Conservation (phyloP, 1,140 invertebrate species). For the Camponotus pennsylvanicus region DNA sequence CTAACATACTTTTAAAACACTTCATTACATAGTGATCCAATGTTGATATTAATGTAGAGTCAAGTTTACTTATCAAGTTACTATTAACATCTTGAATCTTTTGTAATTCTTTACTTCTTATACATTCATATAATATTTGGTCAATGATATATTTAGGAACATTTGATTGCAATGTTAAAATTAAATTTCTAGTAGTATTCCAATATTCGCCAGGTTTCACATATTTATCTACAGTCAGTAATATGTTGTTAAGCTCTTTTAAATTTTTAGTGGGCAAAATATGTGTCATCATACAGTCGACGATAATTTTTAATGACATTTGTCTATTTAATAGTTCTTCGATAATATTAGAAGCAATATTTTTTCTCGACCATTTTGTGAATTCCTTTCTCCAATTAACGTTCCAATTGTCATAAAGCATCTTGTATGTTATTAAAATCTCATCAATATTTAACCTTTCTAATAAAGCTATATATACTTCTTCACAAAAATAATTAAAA, state of each 20-base stretch:
- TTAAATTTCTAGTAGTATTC: conserved; percentile 22
- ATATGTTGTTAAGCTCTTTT: neutral
- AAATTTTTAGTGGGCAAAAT: neutral
- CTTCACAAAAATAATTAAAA: neutral
- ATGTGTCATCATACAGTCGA: neutral
- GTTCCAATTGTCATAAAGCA: neutral
- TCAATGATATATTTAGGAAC: neutral
- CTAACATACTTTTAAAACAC: conserved; percentile 34
- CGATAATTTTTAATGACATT: neutral
- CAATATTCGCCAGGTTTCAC: conserved; percentile 42
- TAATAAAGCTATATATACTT: neutral
- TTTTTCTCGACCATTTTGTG: neutral
- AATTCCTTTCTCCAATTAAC: neutral
- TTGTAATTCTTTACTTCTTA: neutral
- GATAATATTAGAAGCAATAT: neutral
- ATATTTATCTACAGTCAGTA: neutral
- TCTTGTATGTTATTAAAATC: conserved; percentile 28
- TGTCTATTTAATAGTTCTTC: neutral
- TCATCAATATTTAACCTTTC: neutral
- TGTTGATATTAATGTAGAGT: neutral
- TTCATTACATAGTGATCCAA: conserved; percentile 18
- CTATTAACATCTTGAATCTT: conserved; percentile 52
- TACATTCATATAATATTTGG: conserved; percentile 40
- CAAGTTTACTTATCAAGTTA: conserved; percentile 40
- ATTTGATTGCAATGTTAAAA: neutral